A percentile compares a stretch with the other conserved stretches of the same genome.
Evolutionary conservation across 1,140 invertebrate species (phyloP).

Genomic region (Chironomus striatipennis): DNA sequence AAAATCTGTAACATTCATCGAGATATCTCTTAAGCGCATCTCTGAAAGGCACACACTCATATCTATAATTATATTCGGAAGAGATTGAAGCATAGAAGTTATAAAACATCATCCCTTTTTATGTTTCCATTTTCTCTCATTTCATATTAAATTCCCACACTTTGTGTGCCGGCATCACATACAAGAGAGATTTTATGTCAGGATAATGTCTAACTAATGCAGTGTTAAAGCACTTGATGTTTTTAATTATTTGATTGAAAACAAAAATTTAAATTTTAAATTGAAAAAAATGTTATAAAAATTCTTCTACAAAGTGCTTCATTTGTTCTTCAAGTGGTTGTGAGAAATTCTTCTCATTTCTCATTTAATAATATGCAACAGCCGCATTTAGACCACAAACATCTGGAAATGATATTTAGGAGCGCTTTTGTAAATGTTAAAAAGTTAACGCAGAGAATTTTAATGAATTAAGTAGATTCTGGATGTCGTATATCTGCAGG

Average conservation of each 20-base stretch:
- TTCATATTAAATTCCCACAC: neutral
- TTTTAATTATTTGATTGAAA: conserved; percentile 15
- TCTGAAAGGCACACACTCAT: no score
- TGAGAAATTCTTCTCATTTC: neutral
- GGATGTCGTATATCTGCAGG: neutral
- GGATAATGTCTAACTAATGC: neutral
- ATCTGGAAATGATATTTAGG: neutral
- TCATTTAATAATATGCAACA: no score
- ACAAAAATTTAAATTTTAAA: neutral
- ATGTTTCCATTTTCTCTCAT: neutral
- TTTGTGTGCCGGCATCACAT: neutral
- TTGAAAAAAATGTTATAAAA: no score
- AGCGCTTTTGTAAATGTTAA: neutral
- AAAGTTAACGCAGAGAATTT: neutral
- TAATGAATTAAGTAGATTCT: neutral
- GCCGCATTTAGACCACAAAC: neutral
- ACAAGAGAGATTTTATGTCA: neutral
- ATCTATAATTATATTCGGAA: neutral
- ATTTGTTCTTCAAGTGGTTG: neutral
- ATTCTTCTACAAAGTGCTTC: neutral
- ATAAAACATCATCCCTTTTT: neutral
- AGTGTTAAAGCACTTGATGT: conserved; percentile 4
- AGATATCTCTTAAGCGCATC: no score
- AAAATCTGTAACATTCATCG: no score
- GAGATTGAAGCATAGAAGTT: neutral